Percentiles rank a stretch among this genome's conserved stretches.
Evolutionary conservation across 2,888 invertebrate species (phyloP).

Genomic region (Busseola fusca): DNA sequence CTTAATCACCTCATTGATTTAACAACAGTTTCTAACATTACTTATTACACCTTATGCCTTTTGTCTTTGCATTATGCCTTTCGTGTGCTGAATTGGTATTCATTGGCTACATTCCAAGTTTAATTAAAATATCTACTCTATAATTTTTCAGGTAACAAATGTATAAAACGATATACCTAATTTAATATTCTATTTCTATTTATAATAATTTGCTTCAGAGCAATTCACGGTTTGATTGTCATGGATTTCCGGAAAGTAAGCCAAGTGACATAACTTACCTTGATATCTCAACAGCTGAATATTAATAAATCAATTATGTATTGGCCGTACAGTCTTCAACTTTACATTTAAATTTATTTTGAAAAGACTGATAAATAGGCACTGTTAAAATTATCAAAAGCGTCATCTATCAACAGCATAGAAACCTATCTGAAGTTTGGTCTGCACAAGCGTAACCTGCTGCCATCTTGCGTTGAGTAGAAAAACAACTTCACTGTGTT

Average conservation of each 20-base stretch:
- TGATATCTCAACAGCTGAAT: background rate
- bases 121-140: background rate
- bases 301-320: background rate
- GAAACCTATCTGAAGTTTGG: slow-evolving; percentile 8
- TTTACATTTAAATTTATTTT: background rate
- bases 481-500: slow-evolving; percentile 5
- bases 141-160: background rate
- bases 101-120: background rate
- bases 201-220: background rate
- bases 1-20: too few species aligned
- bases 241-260: background rate
- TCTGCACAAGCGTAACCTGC: background rate
- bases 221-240: background rate
- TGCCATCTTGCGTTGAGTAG: slow-evolving; percentile 36
- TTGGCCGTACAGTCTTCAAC: background rate
- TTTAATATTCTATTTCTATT: background rate
- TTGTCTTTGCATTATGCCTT: too few species aligned
- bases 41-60: too few species aligned
- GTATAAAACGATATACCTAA: background rate
- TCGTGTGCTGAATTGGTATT: too few species aligned
- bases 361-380: background rate
- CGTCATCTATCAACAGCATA: slow-evolving; percentile 44
- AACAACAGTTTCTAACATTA: too few species aligned
- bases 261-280: background rate
- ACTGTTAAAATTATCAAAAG: background rate